Evolutionary conservation across 2,797 vertebrate genomes (phyloP).

Genomic region (Rhyacichthys aspro): DNA sequence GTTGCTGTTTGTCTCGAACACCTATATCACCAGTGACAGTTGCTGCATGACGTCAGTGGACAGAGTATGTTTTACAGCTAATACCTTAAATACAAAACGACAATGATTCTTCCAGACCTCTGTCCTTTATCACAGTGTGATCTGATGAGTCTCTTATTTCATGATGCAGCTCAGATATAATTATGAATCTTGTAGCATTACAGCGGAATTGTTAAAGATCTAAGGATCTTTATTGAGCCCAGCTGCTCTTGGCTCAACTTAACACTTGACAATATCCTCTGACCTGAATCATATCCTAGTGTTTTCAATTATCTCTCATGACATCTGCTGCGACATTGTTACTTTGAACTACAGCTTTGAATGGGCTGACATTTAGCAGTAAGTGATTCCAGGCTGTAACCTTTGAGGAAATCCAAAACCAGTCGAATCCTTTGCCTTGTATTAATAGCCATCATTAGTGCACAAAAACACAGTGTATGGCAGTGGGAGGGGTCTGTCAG

Average conservation of each 20-base stretch:
- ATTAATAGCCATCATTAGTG: slow-evolving; percentile 33
- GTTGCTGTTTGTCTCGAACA: no score
- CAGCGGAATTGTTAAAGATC: neutral
- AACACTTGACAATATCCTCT: neutral
- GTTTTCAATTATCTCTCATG: neutral
- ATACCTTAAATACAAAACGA: no score
- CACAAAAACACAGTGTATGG: slow-evolving; percentile 26
- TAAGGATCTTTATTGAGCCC: neutral
- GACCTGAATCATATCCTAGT: neutral
- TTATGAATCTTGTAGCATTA: no score
- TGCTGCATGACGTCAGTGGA: no score
- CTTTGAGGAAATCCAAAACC: slow-evolving; percentile 33
- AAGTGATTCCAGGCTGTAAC: slow-evolving; percentile 10
- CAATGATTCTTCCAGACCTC: no score
- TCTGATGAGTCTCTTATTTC: neutral
- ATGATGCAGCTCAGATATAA: neutral
- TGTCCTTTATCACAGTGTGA: no score
- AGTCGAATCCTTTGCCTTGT: slow-evolving; percentile 5
- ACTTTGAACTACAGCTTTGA: slow-evolving; percentile 9
- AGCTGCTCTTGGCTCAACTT: neutral
- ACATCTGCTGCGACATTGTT: neutral
- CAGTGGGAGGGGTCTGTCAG: slow-evolving; percentile 25
- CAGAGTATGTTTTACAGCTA: no score
- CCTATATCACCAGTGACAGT: no score
- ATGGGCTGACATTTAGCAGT: slow-evolving; percentile 6